These are phyloP conservation scores for Metalampra italica DNA, from an alignment of 2,888 invertebrate species.

Conservation along the genomic window DNA sequence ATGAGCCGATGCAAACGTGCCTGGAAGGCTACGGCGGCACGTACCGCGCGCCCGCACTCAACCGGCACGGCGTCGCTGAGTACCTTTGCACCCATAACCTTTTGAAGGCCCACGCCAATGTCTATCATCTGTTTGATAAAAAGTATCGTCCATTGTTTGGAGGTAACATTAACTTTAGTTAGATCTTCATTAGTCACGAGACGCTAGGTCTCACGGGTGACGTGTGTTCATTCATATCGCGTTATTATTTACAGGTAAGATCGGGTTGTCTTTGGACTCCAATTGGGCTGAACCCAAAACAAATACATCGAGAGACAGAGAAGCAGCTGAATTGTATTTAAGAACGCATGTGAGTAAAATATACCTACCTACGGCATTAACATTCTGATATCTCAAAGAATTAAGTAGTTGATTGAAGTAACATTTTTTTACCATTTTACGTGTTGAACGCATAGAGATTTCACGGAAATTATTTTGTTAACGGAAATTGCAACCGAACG, in stretches of 20 bases:
- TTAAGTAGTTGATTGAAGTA: neutral
- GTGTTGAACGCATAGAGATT: neutral
- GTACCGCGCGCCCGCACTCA: constrained; percentile 78
- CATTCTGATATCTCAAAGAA: neutral
- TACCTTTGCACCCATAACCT: constrained; percentile 86
- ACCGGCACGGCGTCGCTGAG: constrained; percentile 79
- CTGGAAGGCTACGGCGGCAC: constrained; percentile 77
- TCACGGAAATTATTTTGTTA: neutral
- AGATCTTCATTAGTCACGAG: neutral
- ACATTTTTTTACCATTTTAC: neutral
- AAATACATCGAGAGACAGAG: constrained; percentile 69
- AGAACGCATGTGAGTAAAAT: constrained; percentile 75
- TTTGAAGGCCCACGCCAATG: constrained; percentile 85
- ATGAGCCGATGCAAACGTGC: constrained; percentile 83
- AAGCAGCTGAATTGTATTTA: constrained; percentile 80
- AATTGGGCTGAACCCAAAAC: constrained; percentile 80
- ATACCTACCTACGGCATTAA: neutral
- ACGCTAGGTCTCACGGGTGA: neutral
- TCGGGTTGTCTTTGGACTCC: constrained; percentile 80
- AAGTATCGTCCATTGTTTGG: constrained; percentile 76
- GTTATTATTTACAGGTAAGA: constrained; percentile 63
- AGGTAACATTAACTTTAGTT: constrained; percentile 47
- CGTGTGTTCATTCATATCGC: neutral
- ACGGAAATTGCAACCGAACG: neutral
- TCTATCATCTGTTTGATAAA: constrained; percentile 81